These are phyloP conservation scores for Andrena bicolor DNA, from an alignment of 2,888 invertebrate species.

Conservation along the genomic window DNA sequence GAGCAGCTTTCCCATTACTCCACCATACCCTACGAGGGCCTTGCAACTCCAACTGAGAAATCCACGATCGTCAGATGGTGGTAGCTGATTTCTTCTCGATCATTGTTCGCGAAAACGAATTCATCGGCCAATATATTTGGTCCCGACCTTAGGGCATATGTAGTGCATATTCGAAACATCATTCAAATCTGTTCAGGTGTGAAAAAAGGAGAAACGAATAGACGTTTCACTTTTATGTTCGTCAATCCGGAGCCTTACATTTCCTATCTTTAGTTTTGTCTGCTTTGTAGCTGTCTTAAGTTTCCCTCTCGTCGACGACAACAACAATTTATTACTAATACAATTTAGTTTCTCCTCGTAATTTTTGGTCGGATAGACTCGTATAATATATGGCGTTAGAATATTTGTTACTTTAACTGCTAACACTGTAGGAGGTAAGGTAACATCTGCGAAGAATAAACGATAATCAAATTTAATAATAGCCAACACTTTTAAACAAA, in stretches of 20 bases:
- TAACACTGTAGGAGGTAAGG: slow-evolving; percentile 42
- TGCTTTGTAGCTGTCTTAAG: slow-evolving; percentile 12
- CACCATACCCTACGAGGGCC: no score
- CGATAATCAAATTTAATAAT: neutral
- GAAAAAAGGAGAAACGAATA: no score
- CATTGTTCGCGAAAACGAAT: no score
- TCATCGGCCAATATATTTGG: no score
- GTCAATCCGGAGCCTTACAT: slow-evolving; percentile 59
- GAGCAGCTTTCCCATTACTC: no score
- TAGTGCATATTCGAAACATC: no score
- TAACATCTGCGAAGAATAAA: slow-evolving; percentile 28
- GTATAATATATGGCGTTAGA: slow-evolving; percentile 74
- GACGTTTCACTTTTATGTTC: no score
- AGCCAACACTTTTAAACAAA: neutral
- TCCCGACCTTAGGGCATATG: no score
- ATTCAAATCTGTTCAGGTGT: no score
- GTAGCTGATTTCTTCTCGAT: no score
- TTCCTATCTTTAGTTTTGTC: slow-evolving; percentile 53
- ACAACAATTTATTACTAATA: slow-evolving; percentile 61
- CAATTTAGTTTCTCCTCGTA: slow-evolving; percentile 44
- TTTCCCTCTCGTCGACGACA: neutral
- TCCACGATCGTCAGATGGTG: no score
- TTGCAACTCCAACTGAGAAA: no score
- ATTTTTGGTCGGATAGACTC: slow-evolving; percentile 65
- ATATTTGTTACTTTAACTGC: slow-evolving; percentile 74